Evolutionary conservation across 2,113 vertebrate species (phyloP).

Genomic region (Pyrgilauda ruficollis): DNA sequence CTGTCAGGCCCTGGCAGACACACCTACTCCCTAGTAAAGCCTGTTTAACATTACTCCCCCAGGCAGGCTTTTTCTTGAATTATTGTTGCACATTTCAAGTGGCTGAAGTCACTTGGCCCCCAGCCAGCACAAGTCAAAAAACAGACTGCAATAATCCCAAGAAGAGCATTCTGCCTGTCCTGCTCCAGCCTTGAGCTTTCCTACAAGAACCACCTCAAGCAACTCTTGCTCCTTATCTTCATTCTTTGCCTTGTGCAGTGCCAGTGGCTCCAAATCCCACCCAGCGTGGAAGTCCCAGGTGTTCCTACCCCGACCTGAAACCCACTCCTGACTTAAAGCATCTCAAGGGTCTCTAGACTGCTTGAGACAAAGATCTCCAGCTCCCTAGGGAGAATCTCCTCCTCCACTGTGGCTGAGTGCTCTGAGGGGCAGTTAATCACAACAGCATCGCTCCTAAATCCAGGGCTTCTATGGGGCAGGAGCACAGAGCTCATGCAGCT

Average conservation of each 20-base stretch:
- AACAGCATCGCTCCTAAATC: background rate
- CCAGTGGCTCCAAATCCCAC: background rate
- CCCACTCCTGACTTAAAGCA: background rate
- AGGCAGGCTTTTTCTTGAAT: slow-evolving; percentile 35
- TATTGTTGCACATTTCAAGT: background rate
- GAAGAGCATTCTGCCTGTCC: background rate
- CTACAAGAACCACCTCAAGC: background rate
- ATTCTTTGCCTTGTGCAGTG: background rate
- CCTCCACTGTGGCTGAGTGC: background rate
- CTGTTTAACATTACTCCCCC: background rate
- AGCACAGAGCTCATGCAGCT: background rate
- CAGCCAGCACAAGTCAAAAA: background rate
- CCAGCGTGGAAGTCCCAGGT: background rate
- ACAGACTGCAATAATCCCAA: background rate
- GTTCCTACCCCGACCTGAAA: background rate
- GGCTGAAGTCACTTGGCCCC: slow-evolving; percentile 16
- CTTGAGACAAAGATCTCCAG: background rate
- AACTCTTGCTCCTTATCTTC: background rate
- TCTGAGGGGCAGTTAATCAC: background rate
- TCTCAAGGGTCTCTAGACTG: background rate
- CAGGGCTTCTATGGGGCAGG: background rate
- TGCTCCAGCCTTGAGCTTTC: background rate
- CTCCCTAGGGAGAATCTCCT: background rate
- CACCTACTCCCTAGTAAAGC: background rate
- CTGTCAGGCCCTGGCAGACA: background rate